phyloP scores from a whole-genome alignment of 2,113 vertebrate genomes.

The Cairina moschata region DNA sequence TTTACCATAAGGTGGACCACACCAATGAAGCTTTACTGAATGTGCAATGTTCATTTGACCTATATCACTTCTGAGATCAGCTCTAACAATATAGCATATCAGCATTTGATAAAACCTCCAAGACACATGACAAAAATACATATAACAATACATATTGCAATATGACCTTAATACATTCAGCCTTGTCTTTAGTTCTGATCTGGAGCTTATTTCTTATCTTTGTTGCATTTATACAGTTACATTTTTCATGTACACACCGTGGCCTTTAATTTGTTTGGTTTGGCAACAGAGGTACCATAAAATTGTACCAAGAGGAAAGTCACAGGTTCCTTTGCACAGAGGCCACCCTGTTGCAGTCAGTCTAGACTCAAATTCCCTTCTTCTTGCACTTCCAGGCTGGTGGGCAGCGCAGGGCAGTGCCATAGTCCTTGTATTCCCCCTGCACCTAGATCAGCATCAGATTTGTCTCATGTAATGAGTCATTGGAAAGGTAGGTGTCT shows the following conservation, averaged over 20 bases:
- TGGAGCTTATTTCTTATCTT: not conserved
- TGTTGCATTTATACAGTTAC: not conserved
- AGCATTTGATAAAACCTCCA: not conserved
- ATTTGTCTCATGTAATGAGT: not conserved
- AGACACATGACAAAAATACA: not conserved
- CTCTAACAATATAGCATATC: not conserved
- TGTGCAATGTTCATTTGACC: not conserved
- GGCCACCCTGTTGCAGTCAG: not conserved
- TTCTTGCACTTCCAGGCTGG: not conserved
- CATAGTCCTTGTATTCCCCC: not conserved
- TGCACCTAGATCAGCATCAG: not conserved
- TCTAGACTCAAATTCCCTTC: not conserved
- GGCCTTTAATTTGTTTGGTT: not conserved
- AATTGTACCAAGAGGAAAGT: rapidly evolving
- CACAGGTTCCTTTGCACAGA: not conserved
- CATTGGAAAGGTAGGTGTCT: not conserved
- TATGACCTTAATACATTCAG: not conserved
- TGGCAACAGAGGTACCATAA: not conserved
- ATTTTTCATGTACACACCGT: not conserved
- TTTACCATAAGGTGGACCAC: not conserved
- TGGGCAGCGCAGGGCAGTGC: not conserved
- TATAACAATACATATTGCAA: not conserved
- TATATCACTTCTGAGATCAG: not conserved
- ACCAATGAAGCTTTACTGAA: not conserved
- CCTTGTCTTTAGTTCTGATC: not conserved